Conservation (phyloP, 2,888 invertebrate genomes). For the Drosophila mimetica region DNA sequence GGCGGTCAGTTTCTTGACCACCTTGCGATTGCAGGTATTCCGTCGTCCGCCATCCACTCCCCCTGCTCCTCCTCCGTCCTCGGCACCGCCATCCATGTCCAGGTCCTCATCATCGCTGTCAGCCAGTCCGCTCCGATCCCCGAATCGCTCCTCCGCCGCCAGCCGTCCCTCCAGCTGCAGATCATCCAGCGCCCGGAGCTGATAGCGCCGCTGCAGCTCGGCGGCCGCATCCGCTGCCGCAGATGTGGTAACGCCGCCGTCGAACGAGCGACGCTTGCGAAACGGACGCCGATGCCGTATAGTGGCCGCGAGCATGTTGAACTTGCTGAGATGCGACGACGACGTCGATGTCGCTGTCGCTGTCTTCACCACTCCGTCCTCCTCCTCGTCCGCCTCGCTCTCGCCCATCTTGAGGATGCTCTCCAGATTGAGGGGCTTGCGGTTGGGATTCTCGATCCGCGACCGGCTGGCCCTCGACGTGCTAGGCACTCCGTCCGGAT, state of each 20-base stretch:
- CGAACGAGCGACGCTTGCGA: constrained; percentile 68
- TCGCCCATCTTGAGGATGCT: constrained; percentile 83
- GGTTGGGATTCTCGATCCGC: constrained; percentile 54
- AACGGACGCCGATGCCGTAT: constrained; percentile 55
- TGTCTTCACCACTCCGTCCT: constrained; percentile 72
- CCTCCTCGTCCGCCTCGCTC: constrained; percentile 84
- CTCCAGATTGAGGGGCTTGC: constrained; percentile 82
- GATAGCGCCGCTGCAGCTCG: constrained; percentile 35
- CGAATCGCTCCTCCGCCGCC: constrained; percentile 11
- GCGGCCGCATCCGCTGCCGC: constrained; percentile 40
- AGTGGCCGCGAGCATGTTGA: constrained; percentile 71
- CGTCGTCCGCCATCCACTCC: not conserved
- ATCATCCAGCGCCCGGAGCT: constrained; percentile 32
- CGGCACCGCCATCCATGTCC: not conserved
- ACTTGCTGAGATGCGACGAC: constrained; percentile 63
- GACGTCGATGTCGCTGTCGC: no score
- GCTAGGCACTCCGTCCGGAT: not conserved
- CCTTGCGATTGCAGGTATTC: constrained; percentile 71
- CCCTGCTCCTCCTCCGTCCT: not conserved
- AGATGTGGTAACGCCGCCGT: constrained; percentile 41
- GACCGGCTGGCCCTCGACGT: not conserved
- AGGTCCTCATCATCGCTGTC: constrained; percentile 24
- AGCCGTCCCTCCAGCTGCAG: constrained; percentile 13
- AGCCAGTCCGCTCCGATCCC: constrained; percentile 11
- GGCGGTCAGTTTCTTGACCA: constrained; percentile 82